Base-by-base conservation (phyloP, 2,888 invertebrate species). In the Kryphioiulus occultus region DNA sequence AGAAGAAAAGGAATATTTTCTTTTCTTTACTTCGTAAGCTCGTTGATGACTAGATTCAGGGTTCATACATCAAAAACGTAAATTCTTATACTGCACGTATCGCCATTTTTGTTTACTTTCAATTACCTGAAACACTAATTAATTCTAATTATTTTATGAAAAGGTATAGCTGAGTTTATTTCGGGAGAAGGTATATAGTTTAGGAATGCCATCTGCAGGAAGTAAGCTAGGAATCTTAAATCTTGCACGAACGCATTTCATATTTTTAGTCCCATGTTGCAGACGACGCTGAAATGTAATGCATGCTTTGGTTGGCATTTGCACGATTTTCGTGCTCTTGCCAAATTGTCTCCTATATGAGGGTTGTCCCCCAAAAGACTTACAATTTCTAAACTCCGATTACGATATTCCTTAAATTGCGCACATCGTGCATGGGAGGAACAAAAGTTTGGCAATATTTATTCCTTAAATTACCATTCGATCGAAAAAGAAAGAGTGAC, bases 211-310 rank as follows among this genome's bases (percentile, higher is more conserved):
- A 59, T 59, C 53, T 59, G 53, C 53, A n/a, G 19, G 53, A 59
- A 59, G 53, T 59, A 59, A 59, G 53, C n/a, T 7, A 59, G 53
- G 53, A 59, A 59, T 59, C 53, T 59, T 59, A n/a, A 59, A 59
- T 59, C 53, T 59, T 59, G 53, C 53, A 59, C 53, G 53, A 59
- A 59, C 17, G 53, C n/a, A 59, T 59, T 59, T 59, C 53, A 59
- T 59, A 59, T 59, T 59, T 59, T 59, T 59, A 59, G 53, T 59
- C n/a, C 53, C n/a, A 59, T 19, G 53, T 59, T 59, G 2, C n/a
- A 59, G 53, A 59, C 19, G n/a, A 59, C n/a, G 7, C n/a, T n/a
- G 53, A 59, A 59, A n/a, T 59, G 19, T 17, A 59, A 59, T n/a
- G 53, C n/a, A n/a, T 59, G n/a, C 53, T 59, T 17, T n/a, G n/a